Base-by-base conservation (phyloP, 2,888 invertebrate species). In the Slavum lentiscoides region DNA sequence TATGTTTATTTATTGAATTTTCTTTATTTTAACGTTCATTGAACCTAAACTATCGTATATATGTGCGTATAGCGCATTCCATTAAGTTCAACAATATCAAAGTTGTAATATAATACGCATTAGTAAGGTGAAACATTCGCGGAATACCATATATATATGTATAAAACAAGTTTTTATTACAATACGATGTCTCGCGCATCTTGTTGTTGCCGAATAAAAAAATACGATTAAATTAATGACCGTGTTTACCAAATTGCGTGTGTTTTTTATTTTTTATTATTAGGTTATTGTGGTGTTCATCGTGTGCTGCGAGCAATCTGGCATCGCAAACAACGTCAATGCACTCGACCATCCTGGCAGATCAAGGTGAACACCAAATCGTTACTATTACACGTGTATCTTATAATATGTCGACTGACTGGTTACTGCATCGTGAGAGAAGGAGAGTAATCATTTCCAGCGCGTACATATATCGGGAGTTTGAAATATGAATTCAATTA, bases 301-400 rank as follows among this genome's bases (percentile, higher is more conserved):
- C 66, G 55, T n/a, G 17, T 66, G 64, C 49, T 72, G 23, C 70
- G 80, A 72, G 66, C 80, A 70, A 64, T 72, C 64, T 53, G 21
- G 80, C 43, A 64, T 30, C n/a, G 70, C 80, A 3, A 43, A 55
- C 72, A 72, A 58, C 72, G 80, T 80, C 80, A 80, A 80, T 64
- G 80, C 58, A 72, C 80, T 64, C 64, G 43, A 66, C 64, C 58
- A 58, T 80, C 43, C 64, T 64, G 43, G 53, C 72, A 80, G 64
- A 80, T 80, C 80, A 80, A 80, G 80, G 80, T 80, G 72, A 80
- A 72, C 80, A 15, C 53, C 80, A 43, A 30, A 30, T 80, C 23
- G 66, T 64, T 67, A 30, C 30, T 72, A 80, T 80, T 72, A 72
- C 64, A 39, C 19, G 62, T 72, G 39, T 64, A 66, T 72, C n/a